Conservation (phyloP, 2,888 invertebrate species). For the Conomelus anceps region DNA sequence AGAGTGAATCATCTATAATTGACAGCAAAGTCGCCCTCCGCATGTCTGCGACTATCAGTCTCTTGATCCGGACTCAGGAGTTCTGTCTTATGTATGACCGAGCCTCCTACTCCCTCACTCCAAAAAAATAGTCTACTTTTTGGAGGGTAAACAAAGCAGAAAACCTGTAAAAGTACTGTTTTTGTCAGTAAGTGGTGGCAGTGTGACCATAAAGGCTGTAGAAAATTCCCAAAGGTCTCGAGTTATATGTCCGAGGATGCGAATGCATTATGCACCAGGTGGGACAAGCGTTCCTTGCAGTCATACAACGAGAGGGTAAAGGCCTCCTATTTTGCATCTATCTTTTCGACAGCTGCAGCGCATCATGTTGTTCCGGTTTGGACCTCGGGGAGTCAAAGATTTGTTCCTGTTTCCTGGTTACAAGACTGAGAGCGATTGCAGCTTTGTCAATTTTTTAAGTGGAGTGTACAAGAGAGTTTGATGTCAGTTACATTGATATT, state of each 20-base stretch:
- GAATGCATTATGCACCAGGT: background rate
- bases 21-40: background rate
- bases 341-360: background rate
- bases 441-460: no score
- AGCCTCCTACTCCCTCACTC: background rate
- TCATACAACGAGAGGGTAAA: no score
- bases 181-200: background rate
- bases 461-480: no score
- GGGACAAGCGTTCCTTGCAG: background rate
- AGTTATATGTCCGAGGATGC: background rate
- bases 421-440: no score
- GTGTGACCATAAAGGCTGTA: background rate
- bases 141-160: background rate
- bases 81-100: background rate
- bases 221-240: background rate
- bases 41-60: background rate
- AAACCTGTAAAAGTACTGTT: background rate
- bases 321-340: background rate
- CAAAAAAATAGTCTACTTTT: background rate
- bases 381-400: background rate
- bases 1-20: background rate
- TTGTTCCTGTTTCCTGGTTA: no score
- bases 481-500: no score
- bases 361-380: background rate
- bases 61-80: background rate